phyloP scores from a whole-genome alignment of 2,113 vertebrate genomes.

The Vanacampus margaritifer region DNA sequence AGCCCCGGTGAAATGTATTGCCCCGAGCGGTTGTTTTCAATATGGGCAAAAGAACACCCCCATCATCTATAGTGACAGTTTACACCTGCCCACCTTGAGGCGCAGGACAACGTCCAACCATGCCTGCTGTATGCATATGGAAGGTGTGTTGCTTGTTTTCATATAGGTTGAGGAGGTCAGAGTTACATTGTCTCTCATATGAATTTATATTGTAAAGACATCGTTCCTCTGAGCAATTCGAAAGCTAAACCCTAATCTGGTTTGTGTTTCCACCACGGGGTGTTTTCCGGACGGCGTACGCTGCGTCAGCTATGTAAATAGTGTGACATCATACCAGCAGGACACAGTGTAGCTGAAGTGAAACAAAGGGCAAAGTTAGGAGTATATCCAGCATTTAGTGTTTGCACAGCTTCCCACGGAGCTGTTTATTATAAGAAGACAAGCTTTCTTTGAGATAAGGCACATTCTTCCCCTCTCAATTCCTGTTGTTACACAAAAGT shows the following conservation, averaged over 20 bases:
- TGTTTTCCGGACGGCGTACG: background rate
- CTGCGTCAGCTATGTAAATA: slow-evolving; percentile 3
- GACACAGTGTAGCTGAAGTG: background rate
- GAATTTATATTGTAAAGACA: background rate
- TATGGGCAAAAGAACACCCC: slow-evolving; percentile 14
- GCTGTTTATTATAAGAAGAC: background rate
- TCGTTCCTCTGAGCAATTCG: background rate
- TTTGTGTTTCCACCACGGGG: background rate
- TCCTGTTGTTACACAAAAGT: background rate
- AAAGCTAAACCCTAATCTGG: background rate
- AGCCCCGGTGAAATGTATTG: slow-evolving; percentile 31
- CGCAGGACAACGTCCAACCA: slow-evolving; percentile 17
- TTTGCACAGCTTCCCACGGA: background rate
- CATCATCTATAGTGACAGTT: slow-evolving; percentile 25
- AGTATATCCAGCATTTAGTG: background rate
- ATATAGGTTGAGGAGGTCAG: background rate
- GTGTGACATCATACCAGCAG: slow-evolving; percentile 6
- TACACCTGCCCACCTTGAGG: slow-evolving; percentile 40
- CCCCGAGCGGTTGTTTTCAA: slow-evolving; percentile 22
- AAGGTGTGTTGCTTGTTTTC: background rate
- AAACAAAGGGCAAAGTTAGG: background rate
- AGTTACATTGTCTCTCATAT: no score
- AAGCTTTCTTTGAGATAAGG: background rate
- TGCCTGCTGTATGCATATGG: background rate
- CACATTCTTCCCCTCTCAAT: background rate